Evolutionary conservation across 2,113 vertebrate genomes (phyloP).

Genomic region (Fulmarus glacialis): DNA sequence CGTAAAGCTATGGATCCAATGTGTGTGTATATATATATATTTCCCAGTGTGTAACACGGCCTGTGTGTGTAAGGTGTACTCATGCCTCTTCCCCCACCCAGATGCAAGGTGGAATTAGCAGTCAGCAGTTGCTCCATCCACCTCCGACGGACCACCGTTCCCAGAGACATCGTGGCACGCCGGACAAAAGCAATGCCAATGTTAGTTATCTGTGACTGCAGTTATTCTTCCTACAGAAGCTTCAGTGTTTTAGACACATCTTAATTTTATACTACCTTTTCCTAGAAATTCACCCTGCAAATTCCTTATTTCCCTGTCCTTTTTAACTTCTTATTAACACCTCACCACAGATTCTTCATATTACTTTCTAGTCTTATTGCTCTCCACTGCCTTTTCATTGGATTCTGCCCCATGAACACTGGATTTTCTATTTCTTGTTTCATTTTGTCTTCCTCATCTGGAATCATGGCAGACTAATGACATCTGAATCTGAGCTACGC

Average conservation of each 20-base stretch:
- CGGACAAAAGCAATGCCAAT: not conserved
- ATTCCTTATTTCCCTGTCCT: not conserved
- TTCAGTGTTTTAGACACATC: not conserved
- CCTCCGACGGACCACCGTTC: fast-evolving
- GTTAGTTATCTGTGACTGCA: too few relatives aligned
- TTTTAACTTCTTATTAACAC: not conserved
- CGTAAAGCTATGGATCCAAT: not conserved
- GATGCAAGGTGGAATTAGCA: fast-evolving
- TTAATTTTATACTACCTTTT: not conserved
- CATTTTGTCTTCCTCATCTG: not conserved
- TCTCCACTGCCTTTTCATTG: not conserved
- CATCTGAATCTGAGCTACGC: not conserved
- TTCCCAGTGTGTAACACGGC: not conserved
- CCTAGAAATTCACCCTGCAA: not conserved
- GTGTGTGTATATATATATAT: too few relatives aligned
- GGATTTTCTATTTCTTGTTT: not conserved
- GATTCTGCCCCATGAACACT: not conserved
- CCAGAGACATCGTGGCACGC: fast-evolving
- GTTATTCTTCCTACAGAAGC: not conserved
- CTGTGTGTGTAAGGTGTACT: not conserved
- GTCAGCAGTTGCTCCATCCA: not conserved
- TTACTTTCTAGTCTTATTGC: not conserved
- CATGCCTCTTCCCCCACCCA: not conserved
- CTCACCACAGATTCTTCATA: not conserved
- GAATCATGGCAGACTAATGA: not conserved